Percentiles rank a stretch among this genome's conserved stretches.
Conservation (phyloP, 2,888 invertebrate genomes). For the Galerucella nymphaeae region DNA sequence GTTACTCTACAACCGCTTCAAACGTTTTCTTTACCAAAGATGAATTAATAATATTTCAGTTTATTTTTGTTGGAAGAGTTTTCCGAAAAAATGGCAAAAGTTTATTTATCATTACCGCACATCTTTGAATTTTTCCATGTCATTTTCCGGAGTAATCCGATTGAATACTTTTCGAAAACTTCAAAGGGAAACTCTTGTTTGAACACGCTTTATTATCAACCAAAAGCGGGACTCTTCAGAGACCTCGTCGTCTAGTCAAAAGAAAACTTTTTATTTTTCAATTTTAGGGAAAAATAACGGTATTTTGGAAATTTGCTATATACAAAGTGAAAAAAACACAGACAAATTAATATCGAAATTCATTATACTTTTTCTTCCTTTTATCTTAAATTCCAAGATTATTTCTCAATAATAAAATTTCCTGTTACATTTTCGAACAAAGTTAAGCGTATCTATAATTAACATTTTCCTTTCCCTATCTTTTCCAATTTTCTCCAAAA, state of each 20-base stretch:
- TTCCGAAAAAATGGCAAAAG: slow-evolving; percentile 6
- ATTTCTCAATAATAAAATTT: neutral
- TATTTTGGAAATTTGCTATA: neutral
- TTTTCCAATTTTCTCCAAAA: neutral
- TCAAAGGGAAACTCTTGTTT: slow-evolving; percentile 35
- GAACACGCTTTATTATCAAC: slow-evolving; percentile 34
- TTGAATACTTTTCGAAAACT: slow-evolving; percentile 24
- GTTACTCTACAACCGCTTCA: no score
- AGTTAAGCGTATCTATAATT: neutral
- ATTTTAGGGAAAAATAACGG: slow-evolving; percentile 1
- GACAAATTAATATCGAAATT: no score
- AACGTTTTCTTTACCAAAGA: neutral
- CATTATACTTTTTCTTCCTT: no score
- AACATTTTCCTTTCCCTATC: neutral
- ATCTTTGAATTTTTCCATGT: slow-evolving; percentile 24
- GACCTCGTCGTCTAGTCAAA: slow-evolving; percentile 18
- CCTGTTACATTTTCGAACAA: neutral
- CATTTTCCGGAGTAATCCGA: slow-evolving; percentile 35
- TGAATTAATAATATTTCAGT: neutral
- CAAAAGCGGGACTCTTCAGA: slow-evolving; percentile 20
- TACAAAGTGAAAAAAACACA: neutral
- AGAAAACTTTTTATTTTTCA: neutral
- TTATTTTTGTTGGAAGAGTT: no score
- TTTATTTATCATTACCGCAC: neutral
- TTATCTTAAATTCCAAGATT: neutral